A percentile compares a stretch with the other conserved stretches of the same genome.
Evolutionary conservation across 2,888 invertebrate genomes (phyloP).

Genomic region (Folsomia candida): DNA sequence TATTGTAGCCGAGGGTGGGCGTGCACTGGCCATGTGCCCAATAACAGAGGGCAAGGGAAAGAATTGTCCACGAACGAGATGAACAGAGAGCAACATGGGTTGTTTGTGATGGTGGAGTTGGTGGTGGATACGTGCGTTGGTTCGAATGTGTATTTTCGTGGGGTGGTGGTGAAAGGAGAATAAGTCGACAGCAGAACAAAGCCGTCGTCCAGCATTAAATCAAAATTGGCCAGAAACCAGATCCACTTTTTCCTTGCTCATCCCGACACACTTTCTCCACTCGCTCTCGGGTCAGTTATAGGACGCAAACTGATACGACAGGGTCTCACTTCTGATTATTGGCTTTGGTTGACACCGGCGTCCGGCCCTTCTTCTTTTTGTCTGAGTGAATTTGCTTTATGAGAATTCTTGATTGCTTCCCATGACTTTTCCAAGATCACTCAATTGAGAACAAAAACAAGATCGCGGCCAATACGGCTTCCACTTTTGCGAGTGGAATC

Average conservation of each 20-base stretch:
- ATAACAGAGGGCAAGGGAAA: too few species aligned
- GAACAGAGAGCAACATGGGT: too few species aligned
- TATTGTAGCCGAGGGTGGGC: too few species aligned
- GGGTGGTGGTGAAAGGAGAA: neutral
- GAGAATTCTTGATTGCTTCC: neutral
- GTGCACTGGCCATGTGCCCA: too few species aligned
- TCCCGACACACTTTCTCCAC: neutral
- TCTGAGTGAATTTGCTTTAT: neutral
- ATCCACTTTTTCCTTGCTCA: neutral
- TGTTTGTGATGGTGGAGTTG: too few species aligned
- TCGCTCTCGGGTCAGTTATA: neutral
- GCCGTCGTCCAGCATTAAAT: neutral
- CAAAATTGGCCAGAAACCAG: neutral
- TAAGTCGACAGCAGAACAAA: neutral
- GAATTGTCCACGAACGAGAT: too few species aligned
- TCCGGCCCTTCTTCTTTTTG: neutral
- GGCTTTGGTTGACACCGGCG: neutral
- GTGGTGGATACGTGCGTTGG: too few species aligned
- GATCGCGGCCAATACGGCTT: too few species aligned
- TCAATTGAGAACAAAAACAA: too few species aligned
- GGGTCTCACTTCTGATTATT: neutral
- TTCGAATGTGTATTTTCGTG: too few species aligned
- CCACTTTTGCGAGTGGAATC: too few species aligned
- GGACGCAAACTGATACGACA: neutral
- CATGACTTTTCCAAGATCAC: neutral